A percentile compares a stretch with the other conserved stretches of the same genome.
Evolutionary conservation across 2,797 vertebrate species (phyloP).

Genomic region (Peromyscus melanophrys): DNA sequence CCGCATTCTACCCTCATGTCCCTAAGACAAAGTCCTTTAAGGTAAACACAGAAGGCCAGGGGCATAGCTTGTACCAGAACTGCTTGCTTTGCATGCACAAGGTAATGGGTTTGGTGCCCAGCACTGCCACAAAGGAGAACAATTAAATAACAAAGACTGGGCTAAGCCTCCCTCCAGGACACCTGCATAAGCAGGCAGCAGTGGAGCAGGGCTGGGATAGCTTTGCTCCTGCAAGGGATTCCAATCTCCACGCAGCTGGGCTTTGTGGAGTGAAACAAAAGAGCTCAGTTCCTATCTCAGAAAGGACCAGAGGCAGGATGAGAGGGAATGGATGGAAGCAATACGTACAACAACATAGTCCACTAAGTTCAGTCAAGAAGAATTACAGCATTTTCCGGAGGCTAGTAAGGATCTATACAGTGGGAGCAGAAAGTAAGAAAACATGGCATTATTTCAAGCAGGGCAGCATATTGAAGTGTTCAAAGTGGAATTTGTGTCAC

Average conservation of each 20-base stretch:
- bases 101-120: background rate
- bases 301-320: background rate
- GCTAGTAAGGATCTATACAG: background rate
- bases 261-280: constrained; percentile 73
- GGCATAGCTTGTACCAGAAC: background rate
- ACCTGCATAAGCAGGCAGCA: constrained; percentile 76
- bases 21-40: constrained; percentile 63
- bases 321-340: constrained; percentile 73
- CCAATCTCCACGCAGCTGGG: constrained; percentile 58
- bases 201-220: background rate
- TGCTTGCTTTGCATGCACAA: background rate
- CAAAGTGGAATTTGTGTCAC: background rate
- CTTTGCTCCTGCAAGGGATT: constrained; percentile 64
- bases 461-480: constrained; percentile 14
- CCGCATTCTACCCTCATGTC: constrained; percentile 19
- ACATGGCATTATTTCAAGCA: constrained; percentile 6
- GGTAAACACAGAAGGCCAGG: background rate
- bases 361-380: background rate
- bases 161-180: constrained; percentile 73
- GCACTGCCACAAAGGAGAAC: background rate
- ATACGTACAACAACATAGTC: constrained; percentile 63
- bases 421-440: background rate
- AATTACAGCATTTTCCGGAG: background rate
- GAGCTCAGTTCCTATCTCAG: constrained; percentile 29
- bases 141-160: constrained; percentile 61